These are phyloP conservation scores for Onychomys arenicola DNA, from an alignment of 2,797 vertebrate species.

Conservation along the genomic window DNA sequence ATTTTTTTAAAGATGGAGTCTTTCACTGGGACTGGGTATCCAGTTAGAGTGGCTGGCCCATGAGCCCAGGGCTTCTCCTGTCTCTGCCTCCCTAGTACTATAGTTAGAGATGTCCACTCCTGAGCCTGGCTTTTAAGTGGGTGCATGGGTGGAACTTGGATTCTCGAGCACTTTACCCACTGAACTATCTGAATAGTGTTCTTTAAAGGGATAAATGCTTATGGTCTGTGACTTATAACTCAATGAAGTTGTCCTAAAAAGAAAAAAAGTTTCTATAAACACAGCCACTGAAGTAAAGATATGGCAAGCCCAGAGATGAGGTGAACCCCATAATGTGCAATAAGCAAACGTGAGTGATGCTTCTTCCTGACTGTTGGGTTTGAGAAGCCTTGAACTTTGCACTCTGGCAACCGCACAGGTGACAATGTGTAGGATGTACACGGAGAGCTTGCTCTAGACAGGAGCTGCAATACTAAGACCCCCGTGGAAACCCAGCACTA, in stretches of 20 bases:
- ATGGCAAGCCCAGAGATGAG: not conserved
- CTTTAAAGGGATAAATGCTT: not conserved
- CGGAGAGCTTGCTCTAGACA: not conserved
- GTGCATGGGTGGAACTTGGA: not conserved
- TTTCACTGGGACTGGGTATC: not conserved
- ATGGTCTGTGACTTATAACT: not conserved
- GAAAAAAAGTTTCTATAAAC: not conserved
- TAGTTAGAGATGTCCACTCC: not conserved
- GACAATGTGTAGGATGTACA: not conserved
- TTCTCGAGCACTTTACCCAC: not conserved
- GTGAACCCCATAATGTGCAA: not conserved
- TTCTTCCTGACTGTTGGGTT: not conserved
- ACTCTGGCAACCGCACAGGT: not conserved
- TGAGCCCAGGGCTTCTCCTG: not conserved
- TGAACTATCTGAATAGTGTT: not conserved
- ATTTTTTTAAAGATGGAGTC: not conserved
- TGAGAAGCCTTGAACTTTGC: not conserved
- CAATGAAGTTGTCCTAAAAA: not conserved
- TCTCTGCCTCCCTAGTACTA: not conserved
- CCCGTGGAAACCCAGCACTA: not conserved
- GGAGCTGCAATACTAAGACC: not conserved
- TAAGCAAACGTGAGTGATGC: not conserved
- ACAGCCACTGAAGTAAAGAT: not conserved
- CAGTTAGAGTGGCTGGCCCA: not conserved
- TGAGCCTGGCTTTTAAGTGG: not conserved